These are phyloP conservation scores for Protonemura montana DNA, from an alignment of 2,888 invertebrate species.

Conservation along the genomic window DNA sequence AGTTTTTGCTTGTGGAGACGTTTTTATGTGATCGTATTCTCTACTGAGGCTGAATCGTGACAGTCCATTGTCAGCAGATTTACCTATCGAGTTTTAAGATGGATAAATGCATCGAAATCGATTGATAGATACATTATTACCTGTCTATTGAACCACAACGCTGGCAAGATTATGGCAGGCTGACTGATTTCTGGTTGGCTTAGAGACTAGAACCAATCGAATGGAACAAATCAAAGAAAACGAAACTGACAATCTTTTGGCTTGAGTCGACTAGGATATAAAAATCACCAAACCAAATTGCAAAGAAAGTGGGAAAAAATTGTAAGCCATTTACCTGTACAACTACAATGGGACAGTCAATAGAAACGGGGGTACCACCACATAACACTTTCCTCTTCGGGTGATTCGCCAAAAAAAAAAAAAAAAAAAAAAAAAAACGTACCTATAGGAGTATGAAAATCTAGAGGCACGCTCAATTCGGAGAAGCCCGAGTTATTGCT, in stretches of 20 bases:
- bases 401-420: not conserved
- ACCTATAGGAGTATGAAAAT: not conserved
- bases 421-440: not conserved
- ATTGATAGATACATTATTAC: not conserved
- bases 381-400: not conserved
- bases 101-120: not conserved
- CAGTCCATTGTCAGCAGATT: not conserved
- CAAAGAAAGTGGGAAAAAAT: not conserved
- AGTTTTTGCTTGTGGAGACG: too few relatives aligned
- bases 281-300: not conserved
- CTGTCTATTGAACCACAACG: not conserved
- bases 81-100: not conserved
- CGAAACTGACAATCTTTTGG: not conserved
- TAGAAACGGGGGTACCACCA: not conserved
- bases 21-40: too few relatives aligned
- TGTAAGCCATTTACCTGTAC: not conserved
- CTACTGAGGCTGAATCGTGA: not conserved
- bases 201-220: not conserved
- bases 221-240: constrained; percentile 7
- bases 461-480: not conserved
- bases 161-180: not conserved
- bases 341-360: not conserved
- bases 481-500: not conserved
- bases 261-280: not conserved
- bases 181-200: not conserved